Conservation (phyloP, 2,113 vertebrate genomes). For the Oryctolagus cuniculus region DNA sequence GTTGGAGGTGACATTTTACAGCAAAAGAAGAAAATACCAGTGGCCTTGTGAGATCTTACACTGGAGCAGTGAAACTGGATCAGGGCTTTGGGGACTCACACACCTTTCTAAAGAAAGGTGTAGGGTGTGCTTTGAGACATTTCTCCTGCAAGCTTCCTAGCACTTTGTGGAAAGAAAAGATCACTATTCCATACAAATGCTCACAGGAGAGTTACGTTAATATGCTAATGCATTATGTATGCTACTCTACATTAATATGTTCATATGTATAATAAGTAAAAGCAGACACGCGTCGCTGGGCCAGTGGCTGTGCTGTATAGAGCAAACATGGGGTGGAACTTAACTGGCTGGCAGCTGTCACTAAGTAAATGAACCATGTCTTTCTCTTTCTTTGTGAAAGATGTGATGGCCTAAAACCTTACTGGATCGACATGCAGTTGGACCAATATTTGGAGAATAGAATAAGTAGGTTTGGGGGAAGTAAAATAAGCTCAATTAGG, state of each 20-base stretch:
- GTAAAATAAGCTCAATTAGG: conserved; percentile 52
- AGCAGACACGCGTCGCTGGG: not conserved
- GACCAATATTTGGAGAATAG: not conserved
- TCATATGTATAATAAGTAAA: too few relatives aligned
- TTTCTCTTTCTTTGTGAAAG: conserved; percentile 12
- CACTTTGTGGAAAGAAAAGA: not conserved
- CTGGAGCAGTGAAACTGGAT: conserved; percentile 37
- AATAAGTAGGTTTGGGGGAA: conserved; percentile 36
- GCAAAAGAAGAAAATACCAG: conserved; percentile 37
- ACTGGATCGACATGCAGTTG: not conserved
- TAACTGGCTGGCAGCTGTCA: not conserved
- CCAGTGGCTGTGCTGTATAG: not conserved
- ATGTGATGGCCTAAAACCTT: not conserved
- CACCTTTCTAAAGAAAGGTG: conserved; percentile 49
- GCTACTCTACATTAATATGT: too few relatives aligned
- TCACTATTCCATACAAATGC: not conserved
- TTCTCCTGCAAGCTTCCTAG: not conserved
- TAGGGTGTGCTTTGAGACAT: not conserved
- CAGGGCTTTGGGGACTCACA: not conserved
- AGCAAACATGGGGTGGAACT: not conserved
- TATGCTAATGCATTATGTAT: not conserved
- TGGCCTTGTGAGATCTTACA: conserved; percentile 40
- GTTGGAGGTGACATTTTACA: not conserved
- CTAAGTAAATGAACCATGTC: not conserved
- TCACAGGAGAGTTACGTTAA: conserved; percentile 36